A percentile compares a stretch with the other conserved stretches of the same genome.
These are phyloP conservation scores for Hydractinia echinata DNA, from an alignment of 30 jellyfish, hydroid and myxozoan genomes.

Conservation along the genomic window DNA sequence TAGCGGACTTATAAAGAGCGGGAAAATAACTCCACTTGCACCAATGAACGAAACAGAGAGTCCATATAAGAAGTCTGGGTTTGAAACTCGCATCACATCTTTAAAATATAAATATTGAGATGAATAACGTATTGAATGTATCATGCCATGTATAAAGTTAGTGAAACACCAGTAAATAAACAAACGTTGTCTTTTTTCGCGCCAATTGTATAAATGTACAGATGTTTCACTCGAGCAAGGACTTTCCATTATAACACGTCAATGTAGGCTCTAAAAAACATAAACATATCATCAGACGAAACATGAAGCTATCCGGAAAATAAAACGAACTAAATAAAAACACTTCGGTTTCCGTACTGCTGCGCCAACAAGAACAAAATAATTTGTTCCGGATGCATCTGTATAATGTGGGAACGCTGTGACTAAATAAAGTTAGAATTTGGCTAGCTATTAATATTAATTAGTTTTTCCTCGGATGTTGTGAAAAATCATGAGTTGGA, in stretches of 20 bases:
- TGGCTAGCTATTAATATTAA: no score
- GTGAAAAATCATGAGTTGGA: no score
- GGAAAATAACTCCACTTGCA: slow-evolving; percentile 29
- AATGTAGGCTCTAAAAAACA: no score
- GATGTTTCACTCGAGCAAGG: slow-evolving; percentile 15
- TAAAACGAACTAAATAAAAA: no score
- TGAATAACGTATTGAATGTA: slow-evolving; percentile 39
- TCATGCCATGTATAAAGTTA: slow-evolving; percentile 35
- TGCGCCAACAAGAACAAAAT: no score
- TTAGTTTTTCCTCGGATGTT: no score
- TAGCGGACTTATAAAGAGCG: slow-evolving; percentile 37
- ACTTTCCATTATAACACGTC: not conserved
- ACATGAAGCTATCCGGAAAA: no score
- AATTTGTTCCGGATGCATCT: no score
- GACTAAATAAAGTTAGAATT: no score
- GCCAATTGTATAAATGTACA: slow-evolving; percentile 18
- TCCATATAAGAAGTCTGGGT: slow-evolving; percentile 37
- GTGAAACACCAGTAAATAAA: slow-evolving; percentile 39
- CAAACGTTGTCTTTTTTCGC: slow-evolving; percentile 38
- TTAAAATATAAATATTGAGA: slow-evolving; percentile 34
- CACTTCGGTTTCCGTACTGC: no score
- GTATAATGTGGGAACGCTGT: no score
- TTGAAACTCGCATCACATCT: slow-evolving; percentile 38
- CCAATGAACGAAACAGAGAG: slow-evolving; percentile 36
- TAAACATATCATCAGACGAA: no score